Evolutionary conservation across 2,113 vertebrate genomes (phyloP), one percentile per base, ranked within the genome.

Genomic region (Brachyistius frenatus): DNA sequence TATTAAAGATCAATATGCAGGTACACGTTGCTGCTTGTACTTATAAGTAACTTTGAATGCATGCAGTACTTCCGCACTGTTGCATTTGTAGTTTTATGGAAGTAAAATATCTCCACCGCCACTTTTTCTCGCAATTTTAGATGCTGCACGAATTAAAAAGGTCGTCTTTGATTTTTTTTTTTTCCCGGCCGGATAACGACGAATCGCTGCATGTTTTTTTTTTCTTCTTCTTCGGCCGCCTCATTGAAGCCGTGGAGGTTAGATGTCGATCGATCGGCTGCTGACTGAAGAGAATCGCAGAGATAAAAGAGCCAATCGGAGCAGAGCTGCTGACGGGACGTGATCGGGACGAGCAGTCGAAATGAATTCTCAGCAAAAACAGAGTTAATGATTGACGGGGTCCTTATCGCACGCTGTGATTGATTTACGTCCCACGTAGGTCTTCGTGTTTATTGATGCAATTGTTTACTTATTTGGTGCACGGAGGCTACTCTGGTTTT

Each of bases 391-490:
- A 95, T 96, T 95, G 23, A 83, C 69, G 44, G 39, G 44, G 73
- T 2, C 23, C 85, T 95, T 96, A 96, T 96, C 95, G 85, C 80
- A 50, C 23, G 52, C 92, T 91, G 93, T 95, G 94, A 95, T 94
- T 96, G 95, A 96, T 95, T 96, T 93, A 95, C 94, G 72, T 91
- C 88, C 84, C 81, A 86, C 93, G 89, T 92, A 89, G 88, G 64
- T 91, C 86, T 90, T 86, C 84, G 67, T 95, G 91, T 94, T 95
- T 94, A 95, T 95, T 95, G 93, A 94, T 91, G 93, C 93, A 94
- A 94, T 93, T 95, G 94, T 95, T 96, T 93, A 95, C 95, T 93
- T 94, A 95, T 94, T 94, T 93, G 76, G 81, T 86, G 84, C 84
- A 88, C 91, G 33, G 86, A 75, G 87, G 83, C 88, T 88, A 89